Percentiles rank a stretch among this genome's conserved stretches.
These are phyloP conservation scores for Leptinotarsa rubiginosa DNA, from an alignment of 2,888 invertebrate genomes.

Conservation along the genomic window DNA sequence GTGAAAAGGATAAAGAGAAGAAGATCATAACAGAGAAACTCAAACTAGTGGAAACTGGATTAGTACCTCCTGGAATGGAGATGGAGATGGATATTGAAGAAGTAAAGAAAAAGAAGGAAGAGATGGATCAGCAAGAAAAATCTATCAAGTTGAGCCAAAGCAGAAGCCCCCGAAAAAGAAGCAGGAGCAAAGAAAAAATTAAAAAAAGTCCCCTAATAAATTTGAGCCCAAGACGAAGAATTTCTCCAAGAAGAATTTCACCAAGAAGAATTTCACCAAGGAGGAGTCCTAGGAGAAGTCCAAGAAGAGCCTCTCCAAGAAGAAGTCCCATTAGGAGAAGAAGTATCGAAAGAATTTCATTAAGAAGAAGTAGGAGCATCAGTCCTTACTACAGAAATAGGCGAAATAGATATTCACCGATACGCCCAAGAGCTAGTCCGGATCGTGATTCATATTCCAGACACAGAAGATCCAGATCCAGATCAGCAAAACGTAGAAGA, in stretches of 20 bases:
- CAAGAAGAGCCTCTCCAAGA: conserved; percentile 33
- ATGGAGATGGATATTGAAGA: conserved; percentile 61
- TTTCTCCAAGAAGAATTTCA: conserved; percentile 20
- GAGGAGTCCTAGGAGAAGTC: conserved; percentile 23
- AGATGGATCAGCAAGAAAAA: conserved; percentile 27
- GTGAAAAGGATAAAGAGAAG: conserved; percentile 62
- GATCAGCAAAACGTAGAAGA: conserved; percentile 35
- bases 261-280: conserved; percentile 32
- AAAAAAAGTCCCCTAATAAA: conserved; percentile 30
- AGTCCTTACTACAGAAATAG: conserved; percentile 35
- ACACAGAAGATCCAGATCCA: conserved; percentile 40
- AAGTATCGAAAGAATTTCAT: conserved; percentile 27
- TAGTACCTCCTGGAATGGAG: conserved; percentile 67
- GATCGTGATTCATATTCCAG: conserved; percentile 9
- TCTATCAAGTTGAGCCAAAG: conserved; percentile 24
- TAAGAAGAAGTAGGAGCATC: conserved; percentile 35
- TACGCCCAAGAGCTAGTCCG: conserved; percentile 15
- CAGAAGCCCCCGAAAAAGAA: conserved; percentile 21
- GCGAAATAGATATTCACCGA: conserved; percentile 24
- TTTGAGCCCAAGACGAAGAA: conserved; percentile 22
- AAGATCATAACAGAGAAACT: conserved; percentile 64
- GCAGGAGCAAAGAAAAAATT: conserved; percentile 30
- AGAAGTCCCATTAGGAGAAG: conserved; percentile 37
- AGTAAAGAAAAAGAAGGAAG: conserved; percentile 39
- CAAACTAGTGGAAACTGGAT: conserved; percentile 65